Conservation (phyloP, 2,113 vertebrate genomes). For the Neotragus moschatus region DNA sequence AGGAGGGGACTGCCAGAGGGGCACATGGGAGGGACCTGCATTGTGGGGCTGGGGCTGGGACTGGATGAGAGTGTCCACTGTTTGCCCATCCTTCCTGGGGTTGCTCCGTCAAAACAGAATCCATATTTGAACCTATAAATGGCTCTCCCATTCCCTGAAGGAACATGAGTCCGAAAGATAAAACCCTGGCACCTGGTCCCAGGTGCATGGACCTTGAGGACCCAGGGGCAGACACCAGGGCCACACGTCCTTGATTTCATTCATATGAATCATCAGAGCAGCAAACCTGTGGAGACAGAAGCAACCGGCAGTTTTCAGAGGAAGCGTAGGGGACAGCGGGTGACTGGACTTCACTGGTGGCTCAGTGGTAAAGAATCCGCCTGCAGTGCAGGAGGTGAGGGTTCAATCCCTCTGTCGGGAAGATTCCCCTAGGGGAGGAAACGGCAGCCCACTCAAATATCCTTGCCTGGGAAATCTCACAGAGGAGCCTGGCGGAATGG, state of each 20-base stretch:
- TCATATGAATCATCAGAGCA: background rate
- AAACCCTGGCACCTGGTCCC: background rate
- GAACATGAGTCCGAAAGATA: background rate
- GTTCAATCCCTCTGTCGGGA: background rate
- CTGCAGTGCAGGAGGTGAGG: background rate
- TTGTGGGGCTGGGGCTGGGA: background rate
- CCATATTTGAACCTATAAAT: background rate
- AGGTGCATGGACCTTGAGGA: background rate
- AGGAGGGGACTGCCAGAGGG: too few species aligned
- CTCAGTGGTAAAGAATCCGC: rapidly evolving
- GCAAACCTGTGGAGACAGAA: background rate
- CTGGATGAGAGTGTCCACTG: background rate
- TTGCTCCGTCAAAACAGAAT: background rate
- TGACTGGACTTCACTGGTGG: background rate
- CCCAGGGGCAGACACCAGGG: background rate
- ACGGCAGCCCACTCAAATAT: background rate
- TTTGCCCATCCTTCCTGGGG: background rate
- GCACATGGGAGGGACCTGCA: too few species aligned
- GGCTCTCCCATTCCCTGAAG: background rate
- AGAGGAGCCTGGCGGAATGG: background rate
- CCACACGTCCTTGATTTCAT: background rate
- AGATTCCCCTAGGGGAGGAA: background rate
- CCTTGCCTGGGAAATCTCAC: background rate
- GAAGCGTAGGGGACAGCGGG: background rate
- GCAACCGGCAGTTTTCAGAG: background rate